Conservation (phyloP, 2,113 vertebrate genomes). For the Thomomys bottae region DNA sequence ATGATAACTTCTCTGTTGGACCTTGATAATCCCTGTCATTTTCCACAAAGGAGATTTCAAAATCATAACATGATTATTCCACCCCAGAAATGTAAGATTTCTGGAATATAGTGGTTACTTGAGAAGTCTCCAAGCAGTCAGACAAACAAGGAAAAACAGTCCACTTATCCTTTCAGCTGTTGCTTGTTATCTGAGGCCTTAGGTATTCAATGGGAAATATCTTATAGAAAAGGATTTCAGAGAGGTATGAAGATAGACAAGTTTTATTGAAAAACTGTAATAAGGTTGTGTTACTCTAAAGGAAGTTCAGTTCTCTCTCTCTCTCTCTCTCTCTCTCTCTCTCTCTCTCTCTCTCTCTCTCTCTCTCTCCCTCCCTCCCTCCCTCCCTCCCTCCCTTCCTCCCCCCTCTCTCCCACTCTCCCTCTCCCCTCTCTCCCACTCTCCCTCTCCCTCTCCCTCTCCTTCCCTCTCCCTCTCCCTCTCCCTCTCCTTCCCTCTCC, state of each 20-base stretch:
- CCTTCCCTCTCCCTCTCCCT: no score
- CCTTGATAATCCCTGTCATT: neutral
- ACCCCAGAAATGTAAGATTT: neutral
- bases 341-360: no score
- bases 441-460: no score
- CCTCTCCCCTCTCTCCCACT: no score
- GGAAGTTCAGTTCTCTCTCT: slow-evolving; percentile 45
- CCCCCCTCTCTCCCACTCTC: no score
- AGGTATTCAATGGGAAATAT: neutral
- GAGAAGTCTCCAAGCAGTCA: neutral
- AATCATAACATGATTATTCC: neutral
- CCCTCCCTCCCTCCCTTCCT: no score
- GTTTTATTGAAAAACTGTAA: neutral
- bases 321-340: no score
- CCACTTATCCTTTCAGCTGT: neutral
- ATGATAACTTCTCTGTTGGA: neutral
- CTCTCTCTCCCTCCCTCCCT: no score
- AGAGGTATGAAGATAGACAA: neutral
- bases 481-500: no score
- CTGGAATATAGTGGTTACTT: neutral
- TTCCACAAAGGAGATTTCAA: neutral
- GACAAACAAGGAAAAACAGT: neutral
- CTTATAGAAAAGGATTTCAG: neutral
- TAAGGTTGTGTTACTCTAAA: neutral
- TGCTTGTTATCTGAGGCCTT: slow-evolving; percentile 7